Percentiles rank a stretch among this genome's conserved stretches.
Conservation (phyloP, 1,140 invertebrate species). For the Maniola jurtina region DNA sequence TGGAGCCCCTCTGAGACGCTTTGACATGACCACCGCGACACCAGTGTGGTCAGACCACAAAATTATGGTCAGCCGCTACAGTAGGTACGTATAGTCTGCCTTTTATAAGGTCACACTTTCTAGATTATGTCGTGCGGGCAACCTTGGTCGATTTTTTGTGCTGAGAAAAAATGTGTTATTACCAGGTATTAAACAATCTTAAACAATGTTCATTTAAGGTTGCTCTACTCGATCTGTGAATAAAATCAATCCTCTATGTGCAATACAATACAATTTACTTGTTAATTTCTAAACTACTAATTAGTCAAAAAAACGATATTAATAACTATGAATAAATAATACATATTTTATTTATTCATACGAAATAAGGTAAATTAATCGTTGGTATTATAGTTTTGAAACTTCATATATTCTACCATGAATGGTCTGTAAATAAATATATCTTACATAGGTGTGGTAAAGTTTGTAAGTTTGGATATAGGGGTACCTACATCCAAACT, state of each 20-base stretch:
- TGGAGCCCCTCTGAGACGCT: conserved; percentile 38
- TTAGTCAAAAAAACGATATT: too few relatives aligned
- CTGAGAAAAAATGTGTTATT: conserved; percentile 24
- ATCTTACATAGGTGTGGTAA: too few relatives aligned
- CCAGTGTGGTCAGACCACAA: conserved; percentile 15
- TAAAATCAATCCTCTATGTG: conserved; percentile 8
- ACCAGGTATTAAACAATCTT: conserved; percentile 26
- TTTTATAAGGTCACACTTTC: conserved; percentile 47
- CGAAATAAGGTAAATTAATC: too few relatives aligned
- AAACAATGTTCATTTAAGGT: conserved; percentile 11
- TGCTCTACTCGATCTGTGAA: conserved; percentile 2
- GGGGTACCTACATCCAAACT: too few relatives aligned
- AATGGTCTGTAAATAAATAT: too few relatives aligned
- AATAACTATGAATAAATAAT: too few relatives aligned
- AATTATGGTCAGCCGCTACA: conserved; percentile 23
- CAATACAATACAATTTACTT: conserved; percentile 3
- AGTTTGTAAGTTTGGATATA: too few relatives aligned
- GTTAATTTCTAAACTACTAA: conserved; percentile 3
- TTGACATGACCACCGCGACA: conserved; percentile 40
- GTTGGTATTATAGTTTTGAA: too few relatives aligned
- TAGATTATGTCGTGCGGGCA: conserved; percentile 42
- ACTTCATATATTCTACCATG: too few relatives aligned
- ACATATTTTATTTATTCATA: too few relatives aligned
- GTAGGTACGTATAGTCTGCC: conserved; percentile 33
- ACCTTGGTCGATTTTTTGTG: conserved; percentile 38